Conservation (phyloP, 1,140 invertebrate genomes). For the Aphaenogaster ashmeadi region DNA sequence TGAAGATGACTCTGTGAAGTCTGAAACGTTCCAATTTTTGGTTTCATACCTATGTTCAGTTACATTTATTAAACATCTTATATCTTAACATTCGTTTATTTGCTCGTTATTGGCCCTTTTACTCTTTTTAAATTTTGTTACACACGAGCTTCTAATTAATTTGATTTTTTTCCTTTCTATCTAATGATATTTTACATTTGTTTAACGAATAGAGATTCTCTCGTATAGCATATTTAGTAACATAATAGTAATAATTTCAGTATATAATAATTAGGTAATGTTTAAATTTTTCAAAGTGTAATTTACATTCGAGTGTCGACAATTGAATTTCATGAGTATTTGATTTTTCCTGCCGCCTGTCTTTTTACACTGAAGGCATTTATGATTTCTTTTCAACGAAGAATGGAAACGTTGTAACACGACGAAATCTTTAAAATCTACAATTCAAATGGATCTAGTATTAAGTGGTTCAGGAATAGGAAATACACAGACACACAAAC, state of each 20-base stretch:
- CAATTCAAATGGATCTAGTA: not conserved
- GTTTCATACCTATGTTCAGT: too few species aligned
- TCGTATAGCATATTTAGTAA: not conserved
- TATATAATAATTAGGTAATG: not conserved
- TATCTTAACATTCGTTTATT: too few species aligned
- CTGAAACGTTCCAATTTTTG: too few species aligned
- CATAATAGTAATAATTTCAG: not conserved
- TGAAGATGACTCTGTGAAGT: too few species aligned
- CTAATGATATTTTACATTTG: constrained; percentile 8
- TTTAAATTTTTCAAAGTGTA: not conserved
- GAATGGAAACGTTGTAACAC: not conserved
- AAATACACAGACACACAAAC: not conserved
- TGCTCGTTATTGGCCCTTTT: too few species aligned
- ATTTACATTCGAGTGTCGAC: not conserved
- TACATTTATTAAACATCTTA: too few species aligned
- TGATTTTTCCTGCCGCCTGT: not conserved
- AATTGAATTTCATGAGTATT: constrained; percentile 1
- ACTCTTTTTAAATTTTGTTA: too few species aligned
- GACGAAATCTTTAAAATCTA: not conserved
- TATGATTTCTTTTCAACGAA: not conserved
- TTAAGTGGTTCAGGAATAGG: constrained; percentile 4
- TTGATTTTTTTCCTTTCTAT: too few species aligned
- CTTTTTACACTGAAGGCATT: not conserved
- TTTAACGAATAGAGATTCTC: not conserved
- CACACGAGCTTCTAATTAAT: too few species aligned